Evolutionary conservation across 2,113 vertebrate species (phyloP).

Genomic region (Erythrolamprus reginae): DNA sequence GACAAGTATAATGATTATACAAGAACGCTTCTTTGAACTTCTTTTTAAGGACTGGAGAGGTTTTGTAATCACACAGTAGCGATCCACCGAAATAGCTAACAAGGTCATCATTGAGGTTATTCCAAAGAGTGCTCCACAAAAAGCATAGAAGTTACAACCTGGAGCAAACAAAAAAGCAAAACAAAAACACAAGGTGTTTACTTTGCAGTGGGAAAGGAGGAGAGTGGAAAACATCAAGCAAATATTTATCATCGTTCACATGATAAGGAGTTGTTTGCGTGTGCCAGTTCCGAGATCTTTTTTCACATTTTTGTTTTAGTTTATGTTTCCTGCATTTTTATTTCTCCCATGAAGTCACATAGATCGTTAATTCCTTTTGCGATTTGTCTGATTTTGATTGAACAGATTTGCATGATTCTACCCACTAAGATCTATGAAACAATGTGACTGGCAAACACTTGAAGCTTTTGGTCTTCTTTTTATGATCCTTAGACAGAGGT

Average conservation of each 20-base stretch:
- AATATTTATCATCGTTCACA: background rate
- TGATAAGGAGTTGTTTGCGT: background rate
- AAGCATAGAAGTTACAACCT: constrained; percentile 67
- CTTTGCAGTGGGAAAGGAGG: background rate
- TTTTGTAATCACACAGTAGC: constrained; percentile 66
- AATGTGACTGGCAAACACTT: background rate
- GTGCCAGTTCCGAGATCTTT: background rate
- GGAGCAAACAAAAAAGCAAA: constrained; percentile 9
- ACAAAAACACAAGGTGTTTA: background rate
- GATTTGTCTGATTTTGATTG: background rate
- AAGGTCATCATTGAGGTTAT: constrained; percentile 72
- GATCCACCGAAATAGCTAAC: constrained; percentile 64
- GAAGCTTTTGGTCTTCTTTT: background rate
- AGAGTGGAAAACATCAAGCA: background rate
- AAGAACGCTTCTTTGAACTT: constrained; percentile 53
- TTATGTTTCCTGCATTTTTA: background rate
- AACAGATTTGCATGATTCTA: background rate
- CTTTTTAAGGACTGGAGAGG: constrained; percentile 62
- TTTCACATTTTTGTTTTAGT: background rate
- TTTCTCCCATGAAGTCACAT: background rate
- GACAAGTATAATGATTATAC: constrained; percentile 46
- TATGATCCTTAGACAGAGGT: background rate
- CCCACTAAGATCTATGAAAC: background rate
- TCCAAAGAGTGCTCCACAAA: constrained; percentile 67
- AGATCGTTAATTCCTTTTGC: background rate